Conservation (phyloP, 2,797 vertebrate genomes). For the Erpetoichthys calabaricus region DNA sequence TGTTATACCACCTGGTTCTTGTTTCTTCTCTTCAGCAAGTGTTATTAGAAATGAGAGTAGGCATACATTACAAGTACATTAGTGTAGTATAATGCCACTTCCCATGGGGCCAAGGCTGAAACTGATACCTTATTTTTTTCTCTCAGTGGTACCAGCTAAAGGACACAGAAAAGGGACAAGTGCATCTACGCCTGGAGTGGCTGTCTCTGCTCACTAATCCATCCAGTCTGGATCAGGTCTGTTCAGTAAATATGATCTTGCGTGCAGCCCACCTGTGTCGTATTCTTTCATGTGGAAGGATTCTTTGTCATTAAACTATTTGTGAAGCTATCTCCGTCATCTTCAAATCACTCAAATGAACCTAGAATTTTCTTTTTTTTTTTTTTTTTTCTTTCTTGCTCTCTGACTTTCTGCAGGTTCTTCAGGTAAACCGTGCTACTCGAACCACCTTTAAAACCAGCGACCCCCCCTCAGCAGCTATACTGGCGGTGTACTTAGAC, state of each 20-base stretch:
- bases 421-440: constrained; percentile 64
- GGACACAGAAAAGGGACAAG: constrained; percentile 61
- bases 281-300: background rate
- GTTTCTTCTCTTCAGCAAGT: too few species aligned
- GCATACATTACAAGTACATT: too few species aligned
- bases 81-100: too few species aligned
- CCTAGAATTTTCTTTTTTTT: background rate
- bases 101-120: too few species aligned
- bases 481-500: constrained; percentile 78
- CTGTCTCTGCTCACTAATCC: constrained; percentile 66
- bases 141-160: constrained; percentile 74
- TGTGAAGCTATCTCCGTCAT: background rate
- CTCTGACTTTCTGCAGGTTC: constrained; percentile 43
- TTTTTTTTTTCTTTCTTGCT: background rate
- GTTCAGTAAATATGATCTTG: background rate
- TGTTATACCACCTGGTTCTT: too few species aligned
- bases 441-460: constrained; percentile 42
- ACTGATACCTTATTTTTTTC: background rate
- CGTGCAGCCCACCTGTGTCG: background rate
- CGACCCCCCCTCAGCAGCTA: constrained; percentile 70
- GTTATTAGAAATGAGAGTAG: too few species aligned
- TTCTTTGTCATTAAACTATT: background rate
- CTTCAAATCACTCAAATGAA: background rate
- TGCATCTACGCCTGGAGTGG: constrained; percentile 82
- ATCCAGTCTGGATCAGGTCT: constrained; percentile 70